Evolutionary conservation across 2,888 invertebrate genomes (phyloP).

Genomic region (Hypselothyrea guttata): DNA sequence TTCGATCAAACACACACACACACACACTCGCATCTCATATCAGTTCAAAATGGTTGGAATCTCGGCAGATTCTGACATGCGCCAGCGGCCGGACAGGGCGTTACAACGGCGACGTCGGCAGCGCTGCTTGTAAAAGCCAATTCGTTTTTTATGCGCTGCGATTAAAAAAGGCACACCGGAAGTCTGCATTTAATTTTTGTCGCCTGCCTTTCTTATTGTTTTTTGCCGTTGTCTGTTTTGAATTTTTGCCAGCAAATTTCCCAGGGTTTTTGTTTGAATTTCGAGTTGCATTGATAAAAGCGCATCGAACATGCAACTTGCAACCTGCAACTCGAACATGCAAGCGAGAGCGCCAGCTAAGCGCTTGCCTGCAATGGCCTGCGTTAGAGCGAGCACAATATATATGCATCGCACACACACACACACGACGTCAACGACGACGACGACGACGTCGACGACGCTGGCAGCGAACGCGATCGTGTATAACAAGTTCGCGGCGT

Average conservation of each 20-base stretch:
- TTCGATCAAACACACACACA: slow-evolving; percentile 23
- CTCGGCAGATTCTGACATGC: slow-evolving; percentile 62
- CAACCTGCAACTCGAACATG: slow-evolving; percentile 62
- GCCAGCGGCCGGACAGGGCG: slow-evolving; percentile 50
- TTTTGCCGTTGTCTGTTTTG: slow-evolving; percentile 17
- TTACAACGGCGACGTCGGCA: slow-evolving; percentile 23
- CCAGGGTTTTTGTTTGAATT: slow-evolving; percentile 15
- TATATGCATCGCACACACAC: slow-evolving; percentile 42
- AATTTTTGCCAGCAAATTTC: slow-evolving; percentile 16
- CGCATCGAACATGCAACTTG: slow-evolving; percentile 58
- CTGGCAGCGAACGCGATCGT: slow-evolving; percentile 36
- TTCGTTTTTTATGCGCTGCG: slow-evolving; percentile 23
- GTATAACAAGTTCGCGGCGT: slow-evolving; percentile 59
- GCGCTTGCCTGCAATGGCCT: slow-evolving; percentile 3
- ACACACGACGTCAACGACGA: slow-evolving; percentile 15
- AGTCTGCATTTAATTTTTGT: slow-evolving; percentile 71
- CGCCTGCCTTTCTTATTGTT: slow-evolving; percentile 56
- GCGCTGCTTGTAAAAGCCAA: background rate
- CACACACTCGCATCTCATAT: slow-evolving; percentile 39
- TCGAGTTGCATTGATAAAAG: slow-evolving; percentile 51
- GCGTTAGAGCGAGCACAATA: slow-evolving; percentile 57
- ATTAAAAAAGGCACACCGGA: slow-evolving; percentile 53
- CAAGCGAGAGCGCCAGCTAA: slow-evolving; percentile 22
- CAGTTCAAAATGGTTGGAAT: slow-evolving; percentile 74
- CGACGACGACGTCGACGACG: slow-evolving; percentile 21